phyloP scores from a whole-genome alignment of 2,888 invertebrate genomes.

The Morpho helenor region DNA sequence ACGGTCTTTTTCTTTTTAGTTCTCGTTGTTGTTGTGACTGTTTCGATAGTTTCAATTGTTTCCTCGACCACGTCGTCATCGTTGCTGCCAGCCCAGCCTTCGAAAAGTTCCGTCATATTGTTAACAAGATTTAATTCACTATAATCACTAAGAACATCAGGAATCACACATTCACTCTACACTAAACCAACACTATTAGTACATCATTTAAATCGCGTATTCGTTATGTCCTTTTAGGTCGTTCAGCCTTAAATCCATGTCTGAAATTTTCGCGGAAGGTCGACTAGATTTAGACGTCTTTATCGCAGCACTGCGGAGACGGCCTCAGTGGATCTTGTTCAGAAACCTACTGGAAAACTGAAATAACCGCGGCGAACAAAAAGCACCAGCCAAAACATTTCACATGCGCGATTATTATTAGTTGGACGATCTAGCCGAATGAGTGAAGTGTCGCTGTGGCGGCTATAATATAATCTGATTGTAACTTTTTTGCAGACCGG shows the following conservation, averaged over 20 bases:
- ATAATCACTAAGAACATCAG: conserved; percentile 46
- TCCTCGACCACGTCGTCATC: conserved; percentile 46
- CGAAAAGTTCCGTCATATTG: conserved; percentile 73
- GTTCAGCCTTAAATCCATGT: conserved; percentile 31
- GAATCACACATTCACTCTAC: conserved; percentile 19
- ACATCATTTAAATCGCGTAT: conserved; percentile 33
- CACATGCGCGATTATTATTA: conserved; percentile 77
- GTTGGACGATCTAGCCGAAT: conserved; percentile 78
- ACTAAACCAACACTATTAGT: conserved; percentile 7
- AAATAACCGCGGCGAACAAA: conserved; percentile 78
- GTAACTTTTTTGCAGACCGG: conserved; percentile 9
- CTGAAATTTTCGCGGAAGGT: conserved; percentile 10
- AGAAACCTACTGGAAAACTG: conserved; percentile 79
- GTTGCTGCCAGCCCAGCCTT: conserved; percentile 57
- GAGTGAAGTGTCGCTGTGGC: conserved; percentile 68
- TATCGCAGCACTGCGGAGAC: conserved; percentile 58
- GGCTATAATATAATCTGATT: conserved; percentile 54
- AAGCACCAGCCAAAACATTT: conserved; percentile 79
- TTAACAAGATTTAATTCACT: conserved; percentile 36
- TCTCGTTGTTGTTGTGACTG: conserved; percentile 58
- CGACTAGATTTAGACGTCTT: conserved; percentile 15
- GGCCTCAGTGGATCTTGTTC: conserved; percentile 72
- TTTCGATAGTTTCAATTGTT: conserved; percentile 59
- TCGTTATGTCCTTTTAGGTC: conserved; percentile 40
- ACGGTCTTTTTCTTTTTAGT: conserved; percentile 43